These are phyloP conservation scores for Campaea margaritaria DNA, from an alignment of 2,888 invertebrate genomes.

Conservation along the genomic window DNA sequence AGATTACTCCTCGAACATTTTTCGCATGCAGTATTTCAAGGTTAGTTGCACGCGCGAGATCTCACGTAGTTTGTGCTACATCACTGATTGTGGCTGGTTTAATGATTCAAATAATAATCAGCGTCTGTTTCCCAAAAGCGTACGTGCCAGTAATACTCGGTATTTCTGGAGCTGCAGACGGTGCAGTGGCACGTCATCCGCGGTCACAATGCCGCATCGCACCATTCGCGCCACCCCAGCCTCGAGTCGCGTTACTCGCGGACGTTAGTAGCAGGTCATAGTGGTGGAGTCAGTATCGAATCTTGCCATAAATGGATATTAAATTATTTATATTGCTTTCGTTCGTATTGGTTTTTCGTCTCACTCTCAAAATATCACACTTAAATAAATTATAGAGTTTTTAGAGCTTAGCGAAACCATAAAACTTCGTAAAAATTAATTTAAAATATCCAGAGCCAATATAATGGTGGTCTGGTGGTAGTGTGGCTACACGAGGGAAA, in stretches of 20 bases:
- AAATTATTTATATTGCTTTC: not conserved
- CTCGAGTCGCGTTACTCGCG: constrained; percentile 31
- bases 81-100: not conserved
- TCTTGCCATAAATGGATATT: not conserved
- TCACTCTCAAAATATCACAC: too few species aligned
- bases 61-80: not conserved
- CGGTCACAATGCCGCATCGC: constrained; percentile 36
- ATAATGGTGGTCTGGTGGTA: too few species aligned
- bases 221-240: constrained; percentile 37
- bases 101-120: not conserved
- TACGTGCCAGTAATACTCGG: not conserved
- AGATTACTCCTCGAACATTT: not conserved
- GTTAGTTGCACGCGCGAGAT: constrained; percentile 3
- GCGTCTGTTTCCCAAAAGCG: not conserved
- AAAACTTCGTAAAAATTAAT: too few species aligned
- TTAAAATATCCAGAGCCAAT: too few species aligned
- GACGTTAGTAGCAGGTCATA: constrained; percentile 12
- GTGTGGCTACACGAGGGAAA: too few species aligned
- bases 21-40: constrained; percentile 1
- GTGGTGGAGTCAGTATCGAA: constrained; percentile 4
- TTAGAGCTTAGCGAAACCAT: too few species aligned
- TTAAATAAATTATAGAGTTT: too few species aligned
- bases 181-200: constrained; percentile 17
- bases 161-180: constrained; percentile 15
- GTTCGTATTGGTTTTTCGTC: too few species aligned